Base-by-base conservation (phyloP, 2,888 invertebrate species). In the Didymodactylos carnosus region DNA sequence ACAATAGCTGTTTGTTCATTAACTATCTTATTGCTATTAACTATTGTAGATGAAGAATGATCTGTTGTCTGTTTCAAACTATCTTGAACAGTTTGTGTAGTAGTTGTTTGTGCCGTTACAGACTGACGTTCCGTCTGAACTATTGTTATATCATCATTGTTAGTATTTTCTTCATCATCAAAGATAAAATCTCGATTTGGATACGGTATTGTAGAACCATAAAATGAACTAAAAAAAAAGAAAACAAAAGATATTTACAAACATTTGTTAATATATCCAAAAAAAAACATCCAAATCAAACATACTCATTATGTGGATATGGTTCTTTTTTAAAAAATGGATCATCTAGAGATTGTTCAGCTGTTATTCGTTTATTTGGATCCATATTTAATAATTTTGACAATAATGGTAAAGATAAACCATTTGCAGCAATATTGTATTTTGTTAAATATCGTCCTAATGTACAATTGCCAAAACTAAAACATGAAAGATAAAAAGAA, bases 181-280 rank as follows among this genome's bases (percentile, higher is more conserved):
- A 93, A 92, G 77, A 97, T 87, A 84, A 95, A 97, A 84, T 97
- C 95, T 77, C 95, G 87, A 85, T 95, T 95, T 16, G 97, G 97
- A 84, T 98, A 98, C 0, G 98, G 98, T 81, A 98, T 98, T 82
- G 91, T 92, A 19, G 93, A 71, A 25, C 69, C 93, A 78, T 92
- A 91, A 83, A 93, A 92, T 35, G 94, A 93, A 85, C 94, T 89
- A 77, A 14, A 78, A 77, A 72, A 27, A 40, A 25, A 23, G 23
- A 39, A 69, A 46, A 23, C 29, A 16, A 27, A 62, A 11, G 19
- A 43, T 19, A 23, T 35, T 16, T 16, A n/a, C 62, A 43, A 35
- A 27, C 53, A 29, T 8, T 27, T 4, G 7, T 40, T 23, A 23
- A 49, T 49, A 46, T 43, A 10, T 35, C 4, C 7, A 29, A 27